Percentiles rank a stretch among this genome's conserved stretches.
Evolutionary conservation across 2,888 invertebrate genomes (phyloP).

Genomic region (Hypomecis atomaria): DNA sequence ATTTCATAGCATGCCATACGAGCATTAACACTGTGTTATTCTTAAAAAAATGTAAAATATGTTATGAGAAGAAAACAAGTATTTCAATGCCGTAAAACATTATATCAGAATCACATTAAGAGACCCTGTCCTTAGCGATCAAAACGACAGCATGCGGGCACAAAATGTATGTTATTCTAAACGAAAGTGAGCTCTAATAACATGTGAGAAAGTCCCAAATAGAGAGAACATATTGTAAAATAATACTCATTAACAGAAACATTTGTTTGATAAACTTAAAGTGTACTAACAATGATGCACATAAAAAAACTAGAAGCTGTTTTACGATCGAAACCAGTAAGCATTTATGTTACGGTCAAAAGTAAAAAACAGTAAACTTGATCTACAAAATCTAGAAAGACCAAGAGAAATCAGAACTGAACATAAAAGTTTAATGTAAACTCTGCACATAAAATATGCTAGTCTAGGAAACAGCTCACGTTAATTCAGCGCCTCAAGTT

Average conservation of each 20-base stretch:
- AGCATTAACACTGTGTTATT: constrained; percentile 44
- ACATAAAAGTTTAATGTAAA: constrained; percentile 39
- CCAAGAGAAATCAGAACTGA: constrained; percentile 24
- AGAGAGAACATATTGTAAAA: constrained; percentile 21
- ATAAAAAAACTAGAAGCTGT: constrained; percentile 39
- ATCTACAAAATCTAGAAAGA: constrained; percentile 21
- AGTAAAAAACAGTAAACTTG: constrained; percentile 10
- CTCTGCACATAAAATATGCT: constrained; percentile 51
- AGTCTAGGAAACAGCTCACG: constrained; percentile 49
- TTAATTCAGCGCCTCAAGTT: constrained; percentile 47
- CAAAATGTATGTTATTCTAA: constrained; percentile 34
- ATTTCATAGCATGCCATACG: constrained; percentile 50
- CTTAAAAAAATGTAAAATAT: constrained; percentile 26
- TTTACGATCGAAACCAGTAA: constrained; percentile 34
- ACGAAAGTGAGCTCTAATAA: constrained; percentile 30
- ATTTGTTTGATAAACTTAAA: constrained; percentile 38
- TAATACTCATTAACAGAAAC: constrained; percentile 17
- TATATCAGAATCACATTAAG: constrained; percentile 52
- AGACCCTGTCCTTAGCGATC: constrained; percentile 48
- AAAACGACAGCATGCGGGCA: constrained; percentile 54
- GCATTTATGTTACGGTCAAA: constrained; percentile 22
- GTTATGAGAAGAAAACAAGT: constrained; percentile 24
- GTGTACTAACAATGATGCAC: constrained; percentile 34
- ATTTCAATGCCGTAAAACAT: constrained; percentile 30
- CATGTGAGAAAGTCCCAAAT: constrained; percentile 38